Base-by-base conservation (phyloP, 2,797 vertebrate species). In the Myoxocephalus aenaeus region DNA sequence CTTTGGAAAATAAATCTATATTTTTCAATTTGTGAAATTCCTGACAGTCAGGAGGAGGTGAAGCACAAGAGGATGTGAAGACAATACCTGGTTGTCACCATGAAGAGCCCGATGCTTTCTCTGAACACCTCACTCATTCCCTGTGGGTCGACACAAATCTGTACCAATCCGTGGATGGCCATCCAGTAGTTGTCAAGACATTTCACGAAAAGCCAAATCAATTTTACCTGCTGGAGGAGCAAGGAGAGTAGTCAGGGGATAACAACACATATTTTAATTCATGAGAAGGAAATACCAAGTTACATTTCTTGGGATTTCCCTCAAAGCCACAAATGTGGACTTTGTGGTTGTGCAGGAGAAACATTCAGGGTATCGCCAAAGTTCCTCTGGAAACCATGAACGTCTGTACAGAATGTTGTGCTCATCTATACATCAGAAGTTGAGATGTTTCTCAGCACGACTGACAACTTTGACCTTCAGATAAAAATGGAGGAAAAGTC, bases 1-100 rank as follows among this genome's bases (percentile, higher is more conserved):
- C 40, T 74, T 67, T 58, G 44, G 38, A 53, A 40, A 63, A 82
- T 48, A 91, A 91, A 89, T 89, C 90, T 83, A 90, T 88, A 89
- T 75, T 89, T 86, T 88, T 92, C 86, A 82, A 83, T 92, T 85
- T 87, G 80, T 74, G 63, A 34, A 77, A 84, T 80, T 87, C 65
- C 63, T 68, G 68, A 80, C 29, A 76, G 78, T 75, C 15, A 56
- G 46, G 36, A 71, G 27, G 63, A 76, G 57, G 61, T 73, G 66
- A 66, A 27, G 65, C n/a, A 73, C 63, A 48, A 54, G 70, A 20
- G 58, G 61, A 69, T 57, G 70, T 53, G 25, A 68, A 70, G 46
- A 72, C 38, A 59, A 53, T 32, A 65, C 46, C 40, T 56, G 18
- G 50, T 29, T 68, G 42, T 66, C 57, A 64, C 42, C 44, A 54